These are phyloP conservation scores for Athene cunicularia DNA, from an alignment of 2,113 vertebrate species.

Conservation along the genomic window DNA sequence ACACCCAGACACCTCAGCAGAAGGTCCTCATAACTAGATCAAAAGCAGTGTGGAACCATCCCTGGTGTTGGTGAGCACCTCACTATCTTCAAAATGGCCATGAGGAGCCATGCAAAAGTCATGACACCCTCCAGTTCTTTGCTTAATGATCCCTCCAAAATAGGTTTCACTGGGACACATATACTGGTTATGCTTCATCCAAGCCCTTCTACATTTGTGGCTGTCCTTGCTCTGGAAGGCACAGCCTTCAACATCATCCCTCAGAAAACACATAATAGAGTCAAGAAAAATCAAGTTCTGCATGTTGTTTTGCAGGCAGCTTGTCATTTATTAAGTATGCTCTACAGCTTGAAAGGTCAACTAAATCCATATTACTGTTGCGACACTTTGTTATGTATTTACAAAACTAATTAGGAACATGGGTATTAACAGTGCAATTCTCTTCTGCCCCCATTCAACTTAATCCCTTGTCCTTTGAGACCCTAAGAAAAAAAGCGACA, in stretches of 20 bases:
- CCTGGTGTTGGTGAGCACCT: neutral
- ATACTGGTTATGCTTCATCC: neutral
- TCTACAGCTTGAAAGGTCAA: conserved; percentile 2
- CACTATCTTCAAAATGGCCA: neutral
- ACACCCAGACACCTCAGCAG: neutral
- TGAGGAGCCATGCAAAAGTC: neutral
- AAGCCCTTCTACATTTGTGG: neutral
- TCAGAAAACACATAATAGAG: neutral
- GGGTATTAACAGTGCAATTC: neutral
- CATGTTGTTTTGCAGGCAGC: neutral
- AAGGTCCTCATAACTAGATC: neutral
- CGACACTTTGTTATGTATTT: neutral
- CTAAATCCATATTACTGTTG: neutral
- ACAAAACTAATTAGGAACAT: neutral
- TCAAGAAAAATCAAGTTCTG: neutral
- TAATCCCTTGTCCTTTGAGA: neutral
- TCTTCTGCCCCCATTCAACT: neutral
- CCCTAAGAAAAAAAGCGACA: neutral
- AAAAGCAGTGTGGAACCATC: neutral
- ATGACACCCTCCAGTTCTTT: neutral
- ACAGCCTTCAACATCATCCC: neutral
- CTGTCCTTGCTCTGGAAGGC: neutral
- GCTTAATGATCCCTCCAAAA: neutral
- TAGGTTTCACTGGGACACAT: neutral
- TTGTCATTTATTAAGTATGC: neutral